Evolutionary conservation across 2,113 vertebrate species (phyloP).

Genomic region (Oryzias celebensis): DNA sequence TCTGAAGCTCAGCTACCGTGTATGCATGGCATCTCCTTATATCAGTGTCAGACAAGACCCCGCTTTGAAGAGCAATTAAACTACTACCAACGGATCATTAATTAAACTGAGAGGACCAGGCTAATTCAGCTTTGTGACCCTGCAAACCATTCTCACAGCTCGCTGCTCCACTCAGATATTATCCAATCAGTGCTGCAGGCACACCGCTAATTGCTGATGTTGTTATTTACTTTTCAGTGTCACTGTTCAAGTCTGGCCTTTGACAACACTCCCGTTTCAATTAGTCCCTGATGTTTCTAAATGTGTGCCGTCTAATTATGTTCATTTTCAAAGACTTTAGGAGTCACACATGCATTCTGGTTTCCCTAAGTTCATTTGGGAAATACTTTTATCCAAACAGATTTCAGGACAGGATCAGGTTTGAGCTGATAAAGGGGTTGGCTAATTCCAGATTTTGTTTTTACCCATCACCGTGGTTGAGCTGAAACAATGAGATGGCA

Average conservation of each 20-base stretch:
- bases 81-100: conserved; percentile 54
- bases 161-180: conserved; percentile 43
- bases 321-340: conserved; percentile 9
- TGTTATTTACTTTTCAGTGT: conserved; percentile 44
- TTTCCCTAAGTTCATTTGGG: not conserved
- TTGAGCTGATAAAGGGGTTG: not conserved
- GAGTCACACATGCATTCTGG: not conserved
- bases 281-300: conserved; percentile 24
- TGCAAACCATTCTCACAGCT: conserved; percentile 44
- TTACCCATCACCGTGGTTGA: no score
- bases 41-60: conserved; percentile 46
- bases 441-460: no score
- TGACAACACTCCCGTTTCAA: conserved; percentile 45
- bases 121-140: conserved; percentile 61
- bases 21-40: conserved; percentile 24
- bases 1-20: conserved; percentile 17
- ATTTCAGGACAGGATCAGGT: not conserved
- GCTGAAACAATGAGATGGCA: no score
- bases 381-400: not conserved
- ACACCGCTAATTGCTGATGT: conserved; percentile 55
- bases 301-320: conserved; percentile 10
- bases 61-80: conserved; percentile 60
- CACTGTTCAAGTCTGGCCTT: conserved; percentile 43
- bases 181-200: conserved; percentile 48
- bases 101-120: conserved; percentile 59